Percentiles rank a stretch among this genome's conserved stretches.
Evolutionary conservation across 2,113 vertebrate genomes (phyloP).

Genomic region (Lophius piscatorius): DNA sequence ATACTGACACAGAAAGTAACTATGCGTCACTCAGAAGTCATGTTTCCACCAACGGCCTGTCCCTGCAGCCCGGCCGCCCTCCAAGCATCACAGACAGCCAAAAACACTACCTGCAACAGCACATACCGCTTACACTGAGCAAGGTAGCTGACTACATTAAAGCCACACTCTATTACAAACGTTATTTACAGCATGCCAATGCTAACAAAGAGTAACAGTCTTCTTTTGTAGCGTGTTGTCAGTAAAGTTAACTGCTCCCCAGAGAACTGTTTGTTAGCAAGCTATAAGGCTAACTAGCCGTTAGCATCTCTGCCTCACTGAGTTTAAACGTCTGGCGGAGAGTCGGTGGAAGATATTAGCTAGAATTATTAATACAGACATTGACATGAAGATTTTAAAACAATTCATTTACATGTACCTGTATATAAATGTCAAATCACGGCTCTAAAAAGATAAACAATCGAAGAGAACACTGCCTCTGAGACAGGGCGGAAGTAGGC

Average conservation of each 20-base stretch:
- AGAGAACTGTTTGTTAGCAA: slow-evolving; percentile 23
- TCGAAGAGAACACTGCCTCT: slow-evolving; percentile 13
- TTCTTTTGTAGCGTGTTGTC: not conserved
- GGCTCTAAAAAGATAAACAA: slow-evolving; percentile 49
- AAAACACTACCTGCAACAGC: slow-evolving; percentile 44
- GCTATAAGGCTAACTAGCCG: slow-evolving; percentile 37
- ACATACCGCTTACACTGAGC: slow-evolving; percentile 21
- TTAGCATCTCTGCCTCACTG: slow-evolving; percentile 36
- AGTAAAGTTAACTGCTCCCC: not conserved
- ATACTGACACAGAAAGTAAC: slow-evolving; percentile 77
- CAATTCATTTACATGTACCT: slow-evolving; percentile 48
- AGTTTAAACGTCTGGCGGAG: slow-evolving; percentile 5
- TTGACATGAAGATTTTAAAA: not conserved
- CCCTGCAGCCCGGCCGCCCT: slow-evolving; percentile 36
- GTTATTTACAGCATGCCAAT: not conserved
- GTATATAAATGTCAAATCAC: slow-evolving; percentile 17
- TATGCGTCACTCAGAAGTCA: slow-evolving; percentile 69
- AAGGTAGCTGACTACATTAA: not conserved
- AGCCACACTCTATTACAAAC: too few relatives aligned
- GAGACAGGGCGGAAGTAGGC: slow-evolving; percentile 62
- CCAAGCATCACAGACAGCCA: slow-evolving; percentile 56
- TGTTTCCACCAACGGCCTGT: slow-evolving; percentile 59
- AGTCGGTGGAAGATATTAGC: not conserved
- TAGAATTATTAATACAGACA: not conserved
- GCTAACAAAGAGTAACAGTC: not conserved